Evolutionary conservation across 2,888 invertebrate species (phyloP).

Genomic region (Coronaproctus castanopsis): DNA sequence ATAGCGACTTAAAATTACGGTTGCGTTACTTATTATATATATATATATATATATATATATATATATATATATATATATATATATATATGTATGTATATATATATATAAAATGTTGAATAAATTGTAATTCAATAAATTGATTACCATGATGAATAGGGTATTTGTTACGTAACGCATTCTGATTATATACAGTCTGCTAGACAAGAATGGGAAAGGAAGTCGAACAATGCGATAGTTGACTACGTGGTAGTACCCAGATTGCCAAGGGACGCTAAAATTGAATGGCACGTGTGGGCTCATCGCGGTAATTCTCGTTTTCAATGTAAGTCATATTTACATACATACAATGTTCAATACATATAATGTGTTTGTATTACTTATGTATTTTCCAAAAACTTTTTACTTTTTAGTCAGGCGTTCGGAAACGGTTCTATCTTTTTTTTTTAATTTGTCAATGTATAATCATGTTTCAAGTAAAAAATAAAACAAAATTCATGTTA

Average conservation of each 20-base stretch:
- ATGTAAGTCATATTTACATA: constrained; percentile 35
- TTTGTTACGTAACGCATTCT: constrained; percentile 65
- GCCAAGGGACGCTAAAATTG: constrained; percentile 59
- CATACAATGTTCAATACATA: too few species aligned
- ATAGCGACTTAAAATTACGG: too few species aligned
- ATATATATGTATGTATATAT: too few species aligned
- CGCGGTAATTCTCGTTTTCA: constrained; percentile 70
- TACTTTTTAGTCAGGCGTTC: not conserved
- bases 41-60: too few species aligned
- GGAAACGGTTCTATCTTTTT: not conserved
- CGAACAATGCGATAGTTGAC: constrained; percentile 70
- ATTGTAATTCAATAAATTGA: too few species aligned
- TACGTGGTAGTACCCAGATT: constrained; percentile 63
- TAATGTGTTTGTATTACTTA: not conserved
- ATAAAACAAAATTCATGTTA: too few species aligned
- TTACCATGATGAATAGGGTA: too few species aligned
- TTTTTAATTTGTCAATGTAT: too few species aligned
- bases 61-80: too few species aligned
- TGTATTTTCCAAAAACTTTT: not conserved
- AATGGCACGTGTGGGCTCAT: constrained; percentile 89
- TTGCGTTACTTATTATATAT: too few species aligned
- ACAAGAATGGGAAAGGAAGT: constrained; percentile 58
- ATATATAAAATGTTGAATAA: too few species aligned
- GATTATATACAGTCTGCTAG: constrained; percentile 50
- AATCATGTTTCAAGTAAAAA: too few species aligned